phyloP scores from a whole-genome alignment of 2,113 vertebrate species.

The Xiphorhynchus elegans region DNA sequence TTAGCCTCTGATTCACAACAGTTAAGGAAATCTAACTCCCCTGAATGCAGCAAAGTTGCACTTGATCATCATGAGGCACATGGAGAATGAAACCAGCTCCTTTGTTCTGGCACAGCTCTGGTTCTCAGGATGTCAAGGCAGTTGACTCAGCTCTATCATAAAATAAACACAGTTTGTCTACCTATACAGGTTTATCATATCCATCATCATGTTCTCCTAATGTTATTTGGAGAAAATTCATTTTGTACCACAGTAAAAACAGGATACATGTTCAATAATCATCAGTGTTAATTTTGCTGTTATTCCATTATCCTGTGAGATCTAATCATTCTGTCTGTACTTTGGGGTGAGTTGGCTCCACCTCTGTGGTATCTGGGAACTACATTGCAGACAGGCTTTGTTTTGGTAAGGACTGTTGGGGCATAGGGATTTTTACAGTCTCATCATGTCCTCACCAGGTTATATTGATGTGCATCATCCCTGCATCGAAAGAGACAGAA shows the following conservation, averaged over 20 bases:
- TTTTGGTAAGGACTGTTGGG: constrained; percentile 14
- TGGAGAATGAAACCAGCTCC: neutral
- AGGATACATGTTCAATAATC: constrained; percentile 5
- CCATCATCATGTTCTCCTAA: neutral
- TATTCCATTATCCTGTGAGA: constrained; percentile 34
- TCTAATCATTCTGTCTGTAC: constrained; percentile 27
- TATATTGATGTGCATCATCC: neutral
- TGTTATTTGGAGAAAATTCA: neutral
- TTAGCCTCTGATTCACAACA: neutral
- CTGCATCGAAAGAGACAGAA: constrained; percentile 23
- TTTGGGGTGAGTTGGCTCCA: constrained; percentile 39
- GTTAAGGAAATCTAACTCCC: neutral
- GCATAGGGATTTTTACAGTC: constrained; percentile 25
- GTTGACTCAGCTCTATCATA: neutral
- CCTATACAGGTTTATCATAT: neutral
- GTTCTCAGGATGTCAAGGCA: neutral
- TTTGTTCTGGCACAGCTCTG: neutral
- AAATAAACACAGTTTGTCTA: neutral
- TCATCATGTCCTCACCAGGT: constrained; percentile 26
- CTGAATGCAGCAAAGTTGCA: neutral
- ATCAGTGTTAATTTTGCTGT: constrained; percentile 24
- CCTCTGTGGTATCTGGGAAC: constrained; percentile 45
- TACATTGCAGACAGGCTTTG: constrained; percentile 56
- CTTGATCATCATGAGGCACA: neutral
- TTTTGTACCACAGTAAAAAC: neutral